Conservation (phyloP, 2,797 vertebrate genomes). For the Diceros bicornis region DNA sequence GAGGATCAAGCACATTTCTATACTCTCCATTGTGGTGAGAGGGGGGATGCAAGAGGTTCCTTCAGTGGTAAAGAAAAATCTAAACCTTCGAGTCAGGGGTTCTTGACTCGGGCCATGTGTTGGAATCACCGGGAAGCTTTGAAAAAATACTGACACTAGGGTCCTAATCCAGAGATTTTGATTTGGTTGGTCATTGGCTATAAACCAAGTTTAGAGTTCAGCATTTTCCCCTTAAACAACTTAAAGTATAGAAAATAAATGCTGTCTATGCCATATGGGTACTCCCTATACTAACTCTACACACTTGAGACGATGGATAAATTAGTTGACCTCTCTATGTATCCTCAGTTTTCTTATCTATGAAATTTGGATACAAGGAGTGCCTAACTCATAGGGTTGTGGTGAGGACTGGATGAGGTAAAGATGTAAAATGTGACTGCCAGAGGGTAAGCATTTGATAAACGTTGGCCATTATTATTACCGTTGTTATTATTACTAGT, state of each 20-base stretch:
- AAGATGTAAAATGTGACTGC: neutral
- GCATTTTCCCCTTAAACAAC: neutral
- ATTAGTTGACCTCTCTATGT: neutral
- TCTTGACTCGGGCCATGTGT: neutral
- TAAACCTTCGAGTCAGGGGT: neutral
- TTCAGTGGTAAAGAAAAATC: neutral
- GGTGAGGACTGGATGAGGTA: neutral
- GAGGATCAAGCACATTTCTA: neutral
- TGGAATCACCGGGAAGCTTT: neutral
- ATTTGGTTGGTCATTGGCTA: neutral
- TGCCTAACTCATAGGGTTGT: neutral
- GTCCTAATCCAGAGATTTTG: neutral
- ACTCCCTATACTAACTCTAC: too few species aligned
- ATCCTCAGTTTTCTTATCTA: neutral
- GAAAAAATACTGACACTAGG: rapidly evolving
- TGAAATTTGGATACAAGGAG: neutral
- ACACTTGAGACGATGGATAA: neutral
- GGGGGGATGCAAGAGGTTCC: rapidly evolving
- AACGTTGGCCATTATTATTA: neutral
- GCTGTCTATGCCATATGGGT: neutral
- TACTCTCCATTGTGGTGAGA: rapidly evolving
- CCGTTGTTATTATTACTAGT: neutral
- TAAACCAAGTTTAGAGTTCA: neutral
- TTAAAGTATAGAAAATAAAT: neutral
- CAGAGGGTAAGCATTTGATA: neutral